Evolutionary conservation across 2,888 invertebrate species (phyloP), one percentile per base, ranked within the genome.

Genomic region (Venusia cambrica): DNA sequence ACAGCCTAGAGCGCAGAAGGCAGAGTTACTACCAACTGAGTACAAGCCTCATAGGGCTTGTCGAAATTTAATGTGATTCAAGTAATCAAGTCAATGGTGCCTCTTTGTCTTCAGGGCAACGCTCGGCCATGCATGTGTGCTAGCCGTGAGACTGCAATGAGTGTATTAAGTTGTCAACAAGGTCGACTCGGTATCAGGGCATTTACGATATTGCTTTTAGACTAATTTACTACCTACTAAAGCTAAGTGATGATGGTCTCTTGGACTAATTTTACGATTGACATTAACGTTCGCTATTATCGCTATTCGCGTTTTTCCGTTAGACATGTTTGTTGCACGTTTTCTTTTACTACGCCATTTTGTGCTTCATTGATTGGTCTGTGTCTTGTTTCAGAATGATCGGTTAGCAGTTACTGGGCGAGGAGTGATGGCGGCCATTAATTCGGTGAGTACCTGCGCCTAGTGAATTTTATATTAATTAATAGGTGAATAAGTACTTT

Each of bases 391-490:
- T 42, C 84, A 85, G 85, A 65, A 81, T 83, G 80, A 57, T 51
- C 51, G 66, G 71, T 69, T 75, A 67, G 57, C 45, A 35, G 38
- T 45, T 48, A 50, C 49, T 46, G 54, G 56, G 60, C 59, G 67
- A 73, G 81, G 78, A 54, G 81, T 75, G 71, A 90, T 90, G 90
- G 89, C 90, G 66, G 90, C 90, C 68, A 89, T 90, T 67, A 90
- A 90, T 81, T 89, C 90, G 90, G 90, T 90, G 78, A 90, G 90
- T 55, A n/a, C n/a, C n/a, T n/a, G n/a, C n/a, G n/a, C n/a, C n/a
- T n/a, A n/a, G n/a, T n/a, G n/a, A n/a, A n/a, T n/a, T n/a, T n/a
- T n/a, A n/a, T n/a, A n/a, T n/a, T n/a, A n/a, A n/a, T n/a, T n/a
- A n/a, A n/a, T n/a, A n/a, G n/a, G n/a, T n/a, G n/a, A n/a, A n/a